Base-by-base conservation (phyloP, 2,797 vertebrate genomes). In the Sternarchorhynchus goeldii region DNA sequence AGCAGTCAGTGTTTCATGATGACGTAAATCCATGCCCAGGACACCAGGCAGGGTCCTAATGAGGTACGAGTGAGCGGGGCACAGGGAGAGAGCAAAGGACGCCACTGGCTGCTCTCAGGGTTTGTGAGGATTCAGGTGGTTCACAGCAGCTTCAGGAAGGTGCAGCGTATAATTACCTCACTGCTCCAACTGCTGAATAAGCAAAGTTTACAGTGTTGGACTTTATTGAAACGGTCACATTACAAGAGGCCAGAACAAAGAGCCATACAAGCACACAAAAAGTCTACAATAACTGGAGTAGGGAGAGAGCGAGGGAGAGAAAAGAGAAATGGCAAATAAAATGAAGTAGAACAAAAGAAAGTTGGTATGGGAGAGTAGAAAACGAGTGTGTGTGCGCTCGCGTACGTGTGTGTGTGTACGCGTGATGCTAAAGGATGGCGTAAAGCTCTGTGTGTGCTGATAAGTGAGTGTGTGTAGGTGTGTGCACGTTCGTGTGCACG, bases 21-120 rank as follows among this genome's bases (percentile, higher is more conserved):
- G 77, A 73, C 58, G 17, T 82, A 81, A 88, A 85, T 85, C 83
- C 86, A 73, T 45, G 67, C 21, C 5, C 69, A 65, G 45, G 20
- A 14, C 68, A 84, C 81, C 31, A 75, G 66, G 75, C 58, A 60
- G 68, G 45, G 39, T 81, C 82, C 83, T 79, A 87, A 86, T 77
- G 80, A 84, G 75, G 70, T 77, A 81, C 66, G 78, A 65, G n/a
- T 7, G 68, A 78, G 32, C 12, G 66, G 63, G 53, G 83, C 34
- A 56, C 53, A 76, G 60, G 82, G 25, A 71, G 79, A 81, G 25
- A 25, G 25, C 25, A 25, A 25, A 25, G 25, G 25, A 25, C 1
- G 25, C 25, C 82, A 85, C 82, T 0, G 77, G 82, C 85, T 85
- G 67, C 81, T 83, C 76, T 79, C 79, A 75, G 63, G 66, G 73